phyloP scores from a whole-genome alignment of 2,113 vertebrate species.

The Ceratotherium simum region DNA sequence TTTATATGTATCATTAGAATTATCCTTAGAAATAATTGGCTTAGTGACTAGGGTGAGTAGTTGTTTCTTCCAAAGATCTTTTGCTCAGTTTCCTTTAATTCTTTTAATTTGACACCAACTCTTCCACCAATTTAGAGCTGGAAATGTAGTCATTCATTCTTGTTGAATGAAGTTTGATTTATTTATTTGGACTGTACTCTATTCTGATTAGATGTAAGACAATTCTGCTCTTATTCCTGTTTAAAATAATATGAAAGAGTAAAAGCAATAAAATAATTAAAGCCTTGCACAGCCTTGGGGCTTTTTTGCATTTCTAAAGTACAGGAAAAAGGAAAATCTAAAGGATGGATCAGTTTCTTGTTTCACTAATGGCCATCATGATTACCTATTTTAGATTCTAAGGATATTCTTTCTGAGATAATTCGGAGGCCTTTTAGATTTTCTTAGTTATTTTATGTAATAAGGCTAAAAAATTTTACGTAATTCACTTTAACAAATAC shows the following conservation, averaged over 20 bases:
- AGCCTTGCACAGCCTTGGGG: background rate
- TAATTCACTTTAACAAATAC: background rate
- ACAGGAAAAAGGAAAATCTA: background rate
- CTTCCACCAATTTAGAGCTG: background rate
- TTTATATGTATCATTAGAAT: background rate
- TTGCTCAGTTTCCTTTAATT: background rate
- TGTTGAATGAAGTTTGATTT: background rate
- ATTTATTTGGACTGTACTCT: background rate
- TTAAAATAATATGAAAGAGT: background rate
- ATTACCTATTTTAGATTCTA: background rate
- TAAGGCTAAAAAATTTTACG: background rate
- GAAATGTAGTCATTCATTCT: background rate
- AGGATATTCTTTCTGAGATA: background rate
- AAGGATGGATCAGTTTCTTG: background rate
- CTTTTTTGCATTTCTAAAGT: constrained; percentile 23
- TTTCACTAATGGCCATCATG: background rate
- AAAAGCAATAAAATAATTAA: background rate
- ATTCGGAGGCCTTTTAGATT: background rate
- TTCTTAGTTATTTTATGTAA: constrained; percentile 15
- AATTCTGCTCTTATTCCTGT: background rate
- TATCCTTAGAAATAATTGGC: background rate
- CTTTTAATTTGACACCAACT: background rate
- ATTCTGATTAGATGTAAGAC: background rate
- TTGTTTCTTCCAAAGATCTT: background rate
- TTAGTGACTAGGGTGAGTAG: background rate